These are phyloP conservation scores for Diorhabda elongata DNA, from an alignment of 1,140 invertebrate species.

Conservation along the genomic window DNA sequence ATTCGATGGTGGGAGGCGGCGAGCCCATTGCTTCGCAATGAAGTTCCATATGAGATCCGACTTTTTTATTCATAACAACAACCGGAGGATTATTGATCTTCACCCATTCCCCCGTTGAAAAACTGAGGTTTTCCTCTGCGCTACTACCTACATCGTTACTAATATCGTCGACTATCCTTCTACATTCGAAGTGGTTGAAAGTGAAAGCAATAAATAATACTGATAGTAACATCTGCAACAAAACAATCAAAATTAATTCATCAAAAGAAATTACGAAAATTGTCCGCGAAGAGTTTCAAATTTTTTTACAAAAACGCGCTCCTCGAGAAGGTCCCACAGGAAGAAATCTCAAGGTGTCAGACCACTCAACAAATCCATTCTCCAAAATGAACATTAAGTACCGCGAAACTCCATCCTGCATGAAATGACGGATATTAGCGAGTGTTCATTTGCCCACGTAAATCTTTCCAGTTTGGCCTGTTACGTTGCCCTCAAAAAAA, in stretches of 20 bases:
- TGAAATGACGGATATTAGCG: no score
- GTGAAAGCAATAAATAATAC: conserved; percentile 32
- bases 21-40: conserved; percentile 65
- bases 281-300: no score
- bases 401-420: no score
- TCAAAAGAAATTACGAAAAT: no score
- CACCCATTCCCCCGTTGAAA: conserved; percentile 48
- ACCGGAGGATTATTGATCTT: conserved; percentile 51
- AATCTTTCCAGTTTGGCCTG: no score
- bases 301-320: no score
- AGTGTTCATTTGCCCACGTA: no score
- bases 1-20: conserved; percentile 64
- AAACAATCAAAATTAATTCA: conserved; percentile 7
- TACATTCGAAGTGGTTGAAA: conserved; percentile 24
- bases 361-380: no score
- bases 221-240: conserved; percentile 37
- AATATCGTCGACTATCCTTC: conserved; percentile 32
- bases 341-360: no score
- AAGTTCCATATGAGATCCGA: conserved; percentile 56
- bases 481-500: no score
- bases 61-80: conserved; percentile 42
- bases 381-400: no score
- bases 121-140: conserved; percentile 12
- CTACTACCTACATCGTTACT: conserved; percentile 32
- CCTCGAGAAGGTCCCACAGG: no score